Evolutionary conservation across 2,797 vertebrate species (phyloP).

Genomic region (Manis crassicaudata): DNA sequence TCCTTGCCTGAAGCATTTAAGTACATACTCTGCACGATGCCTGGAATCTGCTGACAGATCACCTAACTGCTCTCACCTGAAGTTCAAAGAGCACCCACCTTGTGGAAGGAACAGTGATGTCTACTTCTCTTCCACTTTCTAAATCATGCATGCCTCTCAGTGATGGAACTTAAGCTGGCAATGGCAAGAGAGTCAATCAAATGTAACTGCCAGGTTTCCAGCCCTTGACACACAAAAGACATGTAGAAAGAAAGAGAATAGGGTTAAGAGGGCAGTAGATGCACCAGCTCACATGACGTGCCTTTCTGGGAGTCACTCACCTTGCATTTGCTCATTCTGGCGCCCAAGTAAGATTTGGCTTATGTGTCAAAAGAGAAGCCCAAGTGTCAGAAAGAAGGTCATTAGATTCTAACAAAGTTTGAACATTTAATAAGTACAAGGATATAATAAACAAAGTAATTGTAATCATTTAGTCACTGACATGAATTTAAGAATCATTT

Average conservation of each 20-base stretch:
- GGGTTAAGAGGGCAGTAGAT: not conserved
- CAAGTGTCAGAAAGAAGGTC: not conserved
- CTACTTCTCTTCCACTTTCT: not conserved
- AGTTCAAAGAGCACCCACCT: not conserved
- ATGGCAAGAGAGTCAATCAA: not conserved
- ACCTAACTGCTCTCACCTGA: not conserved
- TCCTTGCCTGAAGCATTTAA: not conserved
- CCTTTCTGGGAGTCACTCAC: no score
- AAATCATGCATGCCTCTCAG: rapidly evolving
- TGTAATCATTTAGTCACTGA: not conserved
- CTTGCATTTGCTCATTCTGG: not conserved
- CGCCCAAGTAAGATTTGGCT: not conserved
- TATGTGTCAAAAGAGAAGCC: not conserved
- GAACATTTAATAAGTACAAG: not conserved
- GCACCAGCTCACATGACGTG: rapidly evolving
- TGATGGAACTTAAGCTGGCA: not conserved
- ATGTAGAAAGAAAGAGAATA: not conserved
- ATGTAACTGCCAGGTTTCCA: not conserved
- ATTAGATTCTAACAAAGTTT: not conserved
- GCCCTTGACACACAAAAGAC: not conserved
- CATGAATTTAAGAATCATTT: not conserved
- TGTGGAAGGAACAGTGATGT: not conserved
- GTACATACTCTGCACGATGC: not conserved
- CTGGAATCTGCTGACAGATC: not conserved
- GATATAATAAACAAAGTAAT: not conserved